A percentile compares a stretch with the other conserved stretches of the same genome.
Conservation (phyloP, 2,797 vertebrate genomes). For the Natrix natrix region DNA sequence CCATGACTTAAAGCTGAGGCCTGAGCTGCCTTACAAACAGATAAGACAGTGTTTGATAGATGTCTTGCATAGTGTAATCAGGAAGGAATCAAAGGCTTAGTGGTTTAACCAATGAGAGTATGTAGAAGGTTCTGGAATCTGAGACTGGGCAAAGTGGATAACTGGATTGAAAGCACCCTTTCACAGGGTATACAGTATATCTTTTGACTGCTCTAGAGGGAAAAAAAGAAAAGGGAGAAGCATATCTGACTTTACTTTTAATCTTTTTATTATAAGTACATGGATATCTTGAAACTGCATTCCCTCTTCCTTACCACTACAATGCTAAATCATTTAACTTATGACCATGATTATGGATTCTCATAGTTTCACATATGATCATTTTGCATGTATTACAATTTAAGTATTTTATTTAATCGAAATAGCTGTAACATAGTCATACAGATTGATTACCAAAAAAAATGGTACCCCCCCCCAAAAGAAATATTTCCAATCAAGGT, state of each 20-base stretch:
- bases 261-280: slow-evolving; percentile 55
- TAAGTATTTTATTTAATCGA: slow-evolving; percentile 68
- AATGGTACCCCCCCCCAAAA: slow-evolving; percentile 50
- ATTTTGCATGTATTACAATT: slow-evolving; percentile 71
- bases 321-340: slow-evolving; percentile 67
- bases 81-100: slow-evolving; percentile 74
- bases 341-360: slow-evolving; percentile 70
- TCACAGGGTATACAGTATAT: slow-evolving; percentile 65
- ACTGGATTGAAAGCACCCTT: slow-evolving; percentile 65
- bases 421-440: slow-evolving; percentile 63
- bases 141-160: slow-evolving; percentile 60
- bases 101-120: slow-evolving; percentile 67
- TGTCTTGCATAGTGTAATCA: slow-evolving; percentile 75
- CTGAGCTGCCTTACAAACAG: slow-evolving; percentile 82
- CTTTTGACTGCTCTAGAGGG: slow-evolving; percentile 50
- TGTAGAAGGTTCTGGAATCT: slow-evolving; percentile 76
- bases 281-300: slow-evolving; percentile 55
- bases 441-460: slow-evolving; percentile 63
- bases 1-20: slow-evolving; percentile 81
- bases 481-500: slow-evolving; percentile 50
- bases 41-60: slow-evolving; percentile 80
- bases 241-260: slow-evolving; percentile 60
- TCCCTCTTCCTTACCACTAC: slow-evolving; percentile 56
- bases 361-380: slow-evolving; percentile 69
- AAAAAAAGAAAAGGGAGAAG: slow-evolving; percentile 31